A percentile compares a stretch with the other conserved stretches of the same genome.
Evolutionary conservation across 2,888 invertebrate genomes (phyloP).

Genomic region (Sisyra nigra): DNA sequence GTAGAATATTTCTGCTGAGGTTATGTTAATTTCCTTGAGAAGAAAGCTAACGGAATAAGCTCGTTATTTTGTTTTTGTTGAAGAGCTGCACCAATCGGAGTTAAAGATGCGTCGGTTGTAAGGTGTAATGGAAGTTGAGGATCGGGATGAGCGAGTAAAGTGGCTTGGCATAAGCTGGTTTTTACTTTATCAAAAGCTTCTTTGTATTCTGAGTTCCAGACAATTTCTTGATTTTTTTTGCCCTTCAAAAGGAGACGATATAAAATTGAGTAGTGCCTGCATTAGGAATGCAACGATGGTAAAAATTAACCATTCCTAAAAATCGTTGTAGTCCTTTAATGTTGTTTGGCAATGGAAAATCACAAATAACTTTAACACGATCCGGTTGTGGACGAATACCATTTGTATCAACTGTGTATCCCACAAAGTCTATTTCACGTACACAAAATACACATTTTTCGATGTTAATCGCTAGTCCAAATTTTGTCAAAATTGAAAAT

Average conservation of each 20-base stretch:
- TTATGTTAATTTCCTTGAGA: not conserved
- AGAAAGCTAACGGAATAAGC: not conserved
- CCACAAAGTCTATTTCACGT: not conserved
- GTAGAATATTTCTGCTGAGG: not conserved
- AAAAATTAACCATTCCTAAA: conserved; percentile 2
- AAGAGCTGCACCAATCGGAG: not conserved
- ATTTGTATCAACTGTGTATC: not conserved
- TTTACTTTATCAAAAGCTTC: not conserved
- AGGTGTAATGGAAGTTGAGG: not conserved
- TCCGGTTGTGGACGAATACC: not conserved
- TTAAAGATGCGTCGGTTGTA: not conserved
- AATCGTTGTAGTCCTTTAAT: not conserved
- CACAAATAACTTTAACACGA: not conserved
- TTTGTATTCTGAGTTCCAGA: not conserved
- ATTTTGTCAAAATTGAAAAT: not conserved
- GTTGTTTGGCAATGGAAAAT: not conserved
- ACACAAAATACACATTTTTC: not conserved
- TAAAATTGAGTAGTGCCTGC: not conserved
- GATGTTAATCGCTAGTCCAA: not conserved
- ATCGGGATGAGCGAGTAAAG: not conserved
- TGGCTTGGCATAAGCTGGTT: not conserved
- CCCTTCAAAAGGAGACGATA: not conserved
- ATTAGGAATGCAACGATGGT: not conserved
- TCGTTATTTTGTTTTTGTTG: not conserved
- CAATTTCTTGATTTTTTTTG: not conserved